phyloP scores from a whole-genome alignment of 2,888 invertebrate species.

The Celastrina argiolus region DNA sequence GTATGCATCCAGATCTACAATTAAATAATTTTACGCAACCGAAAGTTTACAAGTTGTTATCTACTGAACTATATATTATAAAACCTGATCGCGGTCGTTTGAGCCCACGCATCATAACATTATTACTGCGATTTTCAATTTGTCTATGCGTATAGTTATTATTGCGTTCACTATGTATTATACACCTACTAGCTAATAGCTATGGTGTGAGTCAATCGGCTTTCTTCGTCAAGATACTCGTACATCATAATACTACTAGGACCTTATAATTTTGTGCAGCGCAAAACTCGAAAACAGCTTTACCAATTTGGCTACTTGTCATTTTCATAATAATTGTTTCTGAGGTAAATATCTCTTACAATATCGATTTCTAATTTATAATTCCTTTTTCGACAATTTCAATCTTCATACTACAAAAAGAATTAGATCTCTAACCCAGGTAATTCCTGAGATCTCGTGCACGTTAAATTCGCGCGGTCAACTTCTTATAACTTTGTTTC shows the following conservation, averaged over 20 bases:
- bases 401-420: too few relatives aligned
- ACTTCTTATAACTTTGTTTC: too few relatives aligned
- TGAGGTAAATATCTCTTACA: too few relatives aligned
- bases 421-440: too few relatives aligned
- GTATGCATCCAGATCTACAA: neutral
- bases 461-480: too few relatives aligned
- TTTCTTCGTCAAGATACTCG: neutral
- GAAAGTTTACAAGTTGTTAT: neutral
- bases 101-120: neutral
- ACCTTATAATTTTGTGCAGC: neutral
- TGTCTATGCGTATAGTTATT: neutral
- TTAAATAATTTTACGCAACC: neutral
- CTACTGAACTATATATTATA: neutral
- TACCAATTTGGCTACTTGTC: too few relatives aligned
- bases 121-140: constrained; percentile 5
- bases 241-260: neutral
- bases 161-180: neutral
- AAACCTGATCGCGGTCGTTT: neutral
- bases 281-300: neutral
- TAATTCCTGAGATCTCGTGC: too few relatives aligned
- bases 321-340: too few relatives aligned
- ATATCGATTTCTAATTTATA: too few relatives aligned
- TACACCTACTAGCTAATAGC: neutral
- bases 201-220: neutral
- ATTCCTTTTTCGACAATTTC: too few relatives aligned